Conservation (phyloP, 2,797 vertebrate genomes). For the Anguilla megastoma region DNA sequence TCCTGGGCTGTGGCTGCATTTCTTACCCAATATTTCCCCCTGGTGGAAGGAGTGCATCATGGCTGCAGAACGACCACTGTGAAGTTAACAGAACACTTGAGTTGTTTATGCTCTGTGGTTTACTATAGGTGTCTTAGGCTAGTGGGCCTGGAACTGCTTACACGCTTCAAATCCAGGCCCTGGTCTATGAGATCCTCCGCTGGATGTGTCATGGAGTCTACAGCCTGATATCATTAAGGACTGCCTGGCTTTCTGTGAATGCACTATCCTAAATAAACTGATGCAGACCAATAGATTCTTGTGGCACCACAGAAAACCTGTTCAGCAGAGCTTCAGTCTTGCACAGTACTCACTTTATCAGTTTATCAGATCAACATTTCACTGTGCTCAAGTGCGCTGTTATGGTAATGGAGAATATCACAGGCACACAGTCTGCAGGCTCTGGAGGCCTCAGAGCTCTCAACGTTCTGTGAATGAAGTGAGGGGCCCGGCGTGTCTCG, state of each 20-base stretch:
- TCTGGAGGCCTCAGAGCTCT: background rate
- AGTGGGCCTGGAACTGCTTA: too few species aligned
- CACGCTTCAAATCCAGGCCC: background rate
- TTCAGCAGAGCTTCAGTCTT: background rate
- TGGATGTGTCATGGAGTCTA: background rate
- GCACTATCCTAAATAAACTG: background rate
- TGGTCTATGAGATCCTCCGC: background rate
- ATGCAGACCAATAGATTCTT: background rate
- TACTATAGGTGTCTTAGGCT: background rate
- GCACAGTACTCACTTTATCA: background rate
- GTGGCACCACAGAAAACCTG: background rate
- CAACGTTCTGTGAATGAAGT: background rate
- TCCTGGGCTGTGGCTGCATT: background rate
- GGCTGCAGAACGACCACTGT: background rate
- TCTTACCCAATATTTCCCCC: slow-evolving; percentile 29
- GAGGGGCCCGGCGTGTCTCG: background rate
- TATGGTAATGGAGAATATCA: background rate
- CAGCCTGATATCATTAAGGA: background rate
- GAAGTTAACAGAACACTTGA: background rate
- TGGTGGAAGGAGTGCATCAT: slow-evolving; percentile 10
- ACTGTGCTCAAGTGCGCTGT: background rate
- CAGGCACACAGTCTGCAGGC: background rate
- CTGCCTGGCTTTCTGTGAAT: background rate
- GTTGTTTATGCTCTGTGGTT: background rate
- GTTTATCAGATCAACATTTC: background rate